Conservation (phyloP, 2,113 vertebrate genomes). For the Oreochromis spilurus region DNA sequence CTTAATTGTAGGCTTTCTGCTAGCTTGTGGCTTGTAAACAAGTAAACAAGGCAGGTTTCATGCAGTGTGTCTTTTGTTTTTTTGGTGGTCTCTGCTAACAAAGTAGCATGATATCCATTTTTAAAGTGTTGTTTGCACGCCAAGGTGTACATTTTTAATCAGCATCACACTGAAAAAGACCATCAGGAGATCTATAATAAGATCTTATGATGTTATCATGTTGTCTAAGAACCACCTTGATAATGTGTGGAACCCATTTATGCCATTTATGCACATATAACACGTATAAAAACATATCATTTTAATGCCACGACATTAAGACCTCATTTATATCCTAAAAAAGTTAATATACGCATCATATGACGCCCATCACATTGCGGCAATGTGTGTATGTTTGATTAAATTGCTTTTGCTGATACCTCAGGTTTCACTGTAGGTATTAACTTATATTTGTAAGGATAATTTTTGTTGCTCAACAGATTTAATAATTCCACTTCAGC, state of each 20-base stretch:
- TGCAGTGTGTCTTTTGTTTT: neutral
- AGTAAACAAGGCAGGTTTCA: neutral
- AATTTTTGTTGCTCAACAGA: neutral
- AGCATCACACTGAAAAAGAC: neutral
- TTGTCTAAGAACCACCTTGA: neutral
- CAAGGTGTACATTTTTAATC: neutral
- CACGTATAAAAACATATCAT: neutral
- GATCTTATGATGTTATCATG: neutral
- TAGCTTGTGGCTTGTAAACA: neutral
- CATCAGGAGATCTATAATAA: neutral
- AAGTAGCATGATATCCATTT: neutral
- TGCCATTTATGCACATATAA: neutral
- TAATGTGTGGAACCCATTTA: neutral
- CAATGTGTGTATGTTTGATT: neutral
- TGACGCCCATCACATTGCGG: fast-evolving
- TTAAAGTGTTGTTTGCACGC: neutral
- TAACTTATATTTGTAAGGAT: neutral
- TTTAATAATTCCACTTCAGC: neutral
- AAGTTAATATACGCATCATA: neutral
- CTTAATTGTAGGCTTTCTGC: neutral
- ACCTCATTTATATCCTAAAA: neutral
- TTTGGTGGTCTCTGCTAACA: neutral
- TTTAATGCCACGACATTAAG: neutral
- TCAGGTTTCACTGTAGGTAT: neutral
- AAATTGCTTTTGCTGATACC: neutral